These are phyloP conservation scores for Sminthopsis crassicaudata DNA, from an alignment of 2,113 vertebrate genomes.

Conservation along the genomic window DNA sequence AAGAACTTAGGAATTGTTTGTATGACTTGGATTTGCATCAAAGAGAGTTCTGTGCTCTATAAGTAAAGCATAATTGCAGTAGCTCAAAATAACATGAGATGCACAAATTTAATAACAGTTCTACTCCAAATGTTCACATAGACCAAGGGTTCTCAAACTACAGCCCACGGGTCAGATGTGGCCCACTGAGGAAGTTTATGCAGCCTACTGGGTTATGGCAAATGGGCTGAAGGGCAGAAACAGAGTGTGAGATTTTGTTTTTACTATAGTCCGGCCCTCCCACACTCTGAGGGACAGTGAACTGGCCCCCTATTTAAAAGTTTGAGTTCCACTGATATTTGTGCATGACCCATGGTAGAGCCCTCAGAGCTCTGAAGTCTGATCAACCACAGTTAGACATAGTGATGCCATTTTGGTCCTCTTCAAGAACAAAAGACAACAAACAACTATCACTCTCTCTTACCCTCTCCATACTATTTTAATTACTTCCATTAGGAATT, in stretches of 20 bases:
- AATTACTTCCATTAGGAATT: constrained; percentile 9
- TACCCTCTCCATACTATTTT: background rate
- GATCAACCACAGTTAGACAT: background rate
- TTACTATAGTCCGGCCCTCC: no score
- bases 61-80: background rate
- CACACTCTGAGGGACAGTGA: no score
- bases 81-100: background rate
- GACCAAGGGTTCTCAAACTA: no score
- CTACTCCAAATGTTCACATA: background rate
- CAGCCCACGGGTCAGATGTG: no score
- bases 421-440: background rate
- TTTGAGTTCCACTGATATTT: no score
- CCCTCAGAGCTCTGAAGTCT: background rate
- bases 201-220: no score
- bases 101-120: background rate
- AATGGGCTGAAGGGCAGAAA: no score
- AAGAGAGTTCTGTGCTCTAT: background rate
- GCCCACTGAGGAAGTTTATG: no score
- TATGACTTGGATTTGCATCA: background rate
- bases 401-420: background rate
- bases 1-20: background rate
- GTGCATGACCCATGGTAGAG: background rate
- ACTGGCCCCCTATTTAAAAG: no score
- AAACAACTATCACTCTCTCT: background rate
- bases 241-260: no score